Conservation (phyloP, 2,888 invertebrate genomes). For the Spilosoma lubricipeda region DNA sequence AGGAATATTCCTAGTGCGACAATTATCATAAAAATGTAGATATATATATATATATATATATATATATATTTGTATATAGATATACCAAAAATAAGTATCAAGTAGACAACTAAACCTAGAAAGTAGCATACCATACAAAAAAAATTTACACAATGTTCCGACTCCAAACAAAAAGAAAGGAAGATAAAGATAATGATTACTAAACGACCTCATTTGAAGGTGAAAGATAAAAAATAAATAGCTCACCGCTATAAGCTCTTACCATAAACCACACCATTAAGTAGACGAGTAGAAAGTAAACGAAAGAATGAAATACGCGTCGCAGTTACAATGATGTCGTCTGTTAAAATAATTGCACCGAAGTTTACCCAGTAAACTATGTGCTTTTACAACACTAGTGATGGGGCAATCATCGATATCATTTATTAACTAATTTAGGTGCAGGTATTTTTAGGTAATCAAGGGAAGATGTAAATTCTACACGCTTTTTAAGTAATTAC, state of each 20-base stretch:
- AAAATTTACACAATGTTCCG: neutral
- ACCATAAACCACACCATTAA: slow-evolving; percentile 8
- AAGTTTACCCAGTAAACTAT: slow-evolving; percentile 66
- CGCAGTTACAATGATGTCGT: slow-evolving; percentile 64
- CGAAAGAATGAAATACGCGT: slow-evolving; percentile 68
- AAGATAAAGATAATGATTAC: neutral
- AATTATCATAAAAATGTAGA: too few species aligned
- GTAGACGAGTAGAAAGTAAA: slow-evolving; percentile 54
- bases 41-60: too few species aligned
- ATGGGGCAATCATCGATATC: slow-evolving; percentile 40
- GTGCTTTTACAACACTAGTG: slow-evolving; percentile 47
- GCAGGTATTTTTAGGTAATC: neutral
- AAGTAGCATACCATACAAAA: neutral
- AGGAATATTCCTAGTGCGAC: too few species aligned
- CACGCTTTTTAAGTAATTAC: neutral
- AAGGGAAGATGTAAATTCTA: neutral
- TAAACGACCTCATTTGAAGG: slow-evolving; percentile 2
- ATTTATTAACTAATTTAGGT: neutral
- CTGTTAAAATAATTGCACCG: slow-evolving; percentile 76
- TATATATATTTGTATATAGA: too few species aligned
- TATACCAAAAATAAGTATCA: neutral
- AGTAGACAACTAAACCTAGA: neutral
- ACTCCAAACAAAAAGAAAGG: neutral
- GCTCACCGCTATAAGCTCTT: slow-evolving; percentile 20
- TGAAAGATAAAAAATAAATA: neutral